Base-by-base conservation (phyloP, 2,888 invertebrate genomes). In the Amphipoea lucens region DNA sequence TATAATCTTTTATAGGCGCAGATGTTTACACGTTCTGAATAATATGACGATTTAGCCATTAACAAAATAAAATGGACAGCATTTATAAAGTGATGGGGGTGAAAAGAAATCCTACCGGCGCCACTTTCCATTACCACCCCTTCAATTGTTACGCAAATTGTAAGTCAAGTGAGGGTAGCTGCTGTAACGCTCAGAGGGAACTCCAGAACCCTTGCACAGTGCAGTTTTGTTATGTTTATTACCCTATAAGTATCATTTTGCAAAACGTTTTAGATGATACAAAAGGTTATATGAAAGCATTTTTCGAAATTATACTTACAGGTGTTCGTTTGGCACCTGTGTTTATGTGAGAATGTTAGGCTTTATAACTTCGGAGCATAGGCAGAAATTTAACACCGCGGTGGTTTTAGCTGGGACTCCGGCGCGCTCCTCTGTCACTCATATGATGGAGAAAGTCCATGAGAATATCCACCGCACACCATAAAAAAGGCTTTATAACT, bases 61-160 rank as follows among this genome's bases (percentile, higher is more conserved):
- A 17, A 45, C n/a, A n/a, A 60, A 80, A 75, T 60, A n/a, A 68
- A 80, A 68, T 65, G 40, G 57, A 69, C 29, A 81, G 57, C 62
- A 54, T 76, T 62, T 67, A 45, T 67, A 48, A 57, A 57, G 20
- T 51, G 14, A 60, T 42, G 68, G 42, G 83, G 62, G 48, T 68
- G 17, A 63, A 71, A 79, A 84, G 51, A 75, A 84, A 80, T 84
- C 66, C 40, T 69, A 73, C 70, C 72, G 72, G 45, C 72, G 60
- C 67, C 76, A 76, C 75, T 87, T 81, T 76, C 74, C 76, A 78
- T 88, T 78, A 68, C 70, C 78, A 82, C 73, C 80, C 84, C 78
- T 69, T 85, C 87, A 78, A 83, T 82, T 82, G 78, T 78, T 85
- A 85, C 82, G 79, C 82, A 85, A 82, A 87, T 78, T 84, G 84